Base-by-base conservation (phyloP, 2,797 vertebrate species). In the Pteronotus mesoamericanus region DNA sequence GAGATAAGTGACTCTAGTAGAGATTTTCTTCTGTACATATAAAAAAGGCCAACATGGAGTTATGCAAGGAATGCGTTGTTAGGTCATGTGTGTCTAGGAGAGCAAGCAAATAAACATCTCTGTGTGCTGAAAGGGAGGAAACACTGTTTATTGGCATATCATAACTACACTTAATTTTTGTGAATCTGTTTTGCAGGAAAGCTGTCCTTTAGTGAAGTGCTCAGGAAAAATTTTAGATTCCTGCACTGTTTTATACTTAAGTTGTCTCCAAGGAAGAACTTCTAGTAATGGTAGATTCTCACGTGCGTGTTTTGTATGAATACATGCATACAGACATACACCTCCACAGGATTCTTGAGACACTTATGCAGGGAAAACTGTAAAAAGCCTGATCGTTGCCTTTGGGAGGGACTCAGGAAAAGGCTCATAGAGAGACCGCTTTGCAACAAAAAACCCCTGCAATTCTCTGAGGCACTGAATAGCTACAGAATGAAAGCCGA, bases 11-110 rank as follows among this genome's bases (percentile, higher is more conserved):
- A 64, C 55, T 97, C 34, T 46, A 95, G n/a, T 92, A 69, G 90
- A 42, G 48, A 82, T 68, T 83, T 96, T 87, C 57, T 97, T 95
- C 84, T 90, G 19, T 91, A 24, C 12, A 4, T 92, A 72, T 88
- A 12, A 94, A 91, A 93, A 84, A 80, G 48, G 57, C 85, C 88
- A 97, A 2, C 51, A 44, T 5, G 2, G 19, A 79, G 42, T 95
- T 97, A 79, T 92, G 19, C 24, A 77, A 90, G 86, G 95, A 97
- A 97, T 95, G 90, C 39, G 48, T 88, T 95, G 93, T 89, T 86
- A 48, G 0, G 14, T 92, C 75, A 71, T 84, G 59, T 87, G 75
- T 96, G 39, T 95, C 79, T 64, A 79, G 87, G 95, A 92, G 94
- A 94, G 84, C 64, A 89, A 88, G 86, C 85, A 95, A 95, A 69